phyloP scores from a whole-genome alignment of 2,113 vertebrate genomes.

The Sceloporus undulatus region DNA sequence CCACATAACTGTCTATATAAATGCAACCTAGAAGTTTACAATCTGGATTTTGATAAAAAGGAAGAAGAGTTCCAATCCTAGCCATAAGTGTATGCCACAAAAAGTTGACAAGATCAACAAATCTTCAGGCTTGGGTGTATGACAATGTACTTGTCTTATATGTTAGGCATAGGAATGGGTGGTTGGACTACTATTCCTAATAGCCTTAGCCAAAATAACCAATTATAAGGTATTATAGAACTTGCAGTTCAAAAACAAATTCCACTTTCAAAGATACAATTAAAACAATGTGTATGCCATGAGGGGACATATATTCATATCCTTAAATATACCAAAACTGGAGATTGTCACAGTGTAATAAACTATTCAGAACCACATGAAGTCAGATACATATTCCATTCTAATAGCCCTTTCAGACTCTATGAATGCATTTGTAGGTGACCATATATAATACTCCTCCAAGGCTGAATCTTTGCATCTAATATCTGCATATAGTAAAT shows the following conservation, averaged over 20 bases:
- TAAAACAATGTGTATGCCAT: not conserved
- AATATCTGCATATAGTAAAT: not conserved
- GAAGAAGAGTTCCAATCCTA: not conserved
- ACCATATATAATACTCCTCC: not conserved
- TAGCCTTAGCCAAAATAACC: too few relatives aligned
- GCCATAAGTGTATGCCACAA: not conserved
- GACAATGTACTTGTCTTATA: not conserved
- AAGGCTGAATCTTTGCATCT: not conserved
- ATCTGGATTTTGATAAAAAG: not conserved
- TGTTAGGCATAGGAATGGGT: too few relatives aligned
- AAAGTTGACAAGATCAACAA: not conserved
- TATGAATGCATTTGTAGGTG: not conserved
- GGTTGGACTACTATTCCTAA: too few relatives aligned
- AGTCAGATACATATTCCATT: not conserved
- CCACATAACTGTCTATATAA: too few relatives aligned
- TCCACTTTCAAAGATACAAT: not conserved
- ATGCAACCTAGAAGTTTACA: not conserved
- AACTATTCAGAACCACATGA: not conserved
- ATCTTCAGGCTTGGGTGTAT: too few relatives aligned
- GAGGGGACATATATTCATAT: not conserved
- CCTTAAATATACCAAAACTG: not conserved
- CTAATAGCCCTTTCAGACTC: not conserved
- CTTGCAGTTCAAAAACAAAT: not conserved
- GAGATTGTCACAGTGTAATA: not conserved
- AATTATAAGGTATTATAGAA: too few relatives aligned